Evolutionary conservation across 1,140 invertebrate species (phyloP), one percentile per base, ranked within the genome.

Genomic region (Physella acuta): DNA sequence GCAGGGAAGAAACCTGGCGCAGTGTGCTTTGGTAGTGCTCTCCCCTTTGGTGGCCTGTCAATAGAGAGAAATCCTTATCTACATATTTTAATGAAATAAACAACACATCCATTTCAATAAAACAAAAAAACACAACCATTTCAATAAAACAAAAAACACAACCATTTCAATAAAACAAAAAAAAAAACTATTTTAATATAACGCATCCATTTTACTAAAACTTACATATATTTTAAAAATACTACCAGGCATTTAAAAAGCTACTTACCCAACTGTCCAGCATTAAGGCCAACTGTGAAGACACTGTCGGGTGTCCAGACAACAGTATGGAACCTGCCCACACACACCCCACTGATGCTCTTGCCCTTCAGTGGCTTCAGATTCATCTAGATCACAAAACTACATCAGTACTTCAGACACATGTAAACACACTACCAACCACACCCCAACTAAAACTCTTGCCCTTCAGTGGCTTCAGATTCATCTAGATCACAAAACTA

Each of bases 331-430:
- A 88, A 90, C 8, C 86, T 83, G 0, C 87, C 89, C 16, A 89
- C 88, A 74, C 86, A 87, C 30, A 92, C 81, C 0, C 90, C 90
- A 26, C 76, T 73, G 37, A 87, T 79, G 2, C 75, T 17, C 31
- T 72, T 73, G 24, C 79, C 81, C 66, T 81, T 85, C 39, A 81
- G 33, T 8, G 71, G 51, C 55, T 83, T 84, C 26, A 59, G 44
- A 37, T 76, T 78, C 26, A 84, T 71, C 82, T 82, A 73, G 17
- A 76, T 68, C 70, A 52, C 30, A 64, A 53, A n/a, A n/a, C n/a
- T n/a, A n/a, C n/a, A n/a, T n/a, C 92, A 62, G 88, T 86, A 85
- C 93, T 91, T 0, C 89, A 84, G 16, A 92, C 92, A 88, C 90
- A 92, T 0, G 88, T 88, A 75, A 85, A 92, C 0, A 91, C 77